Evolutionary conservation across 2,113 vertebrate genomes (phyloP).

Genomic region (Pica pica): DNA sequence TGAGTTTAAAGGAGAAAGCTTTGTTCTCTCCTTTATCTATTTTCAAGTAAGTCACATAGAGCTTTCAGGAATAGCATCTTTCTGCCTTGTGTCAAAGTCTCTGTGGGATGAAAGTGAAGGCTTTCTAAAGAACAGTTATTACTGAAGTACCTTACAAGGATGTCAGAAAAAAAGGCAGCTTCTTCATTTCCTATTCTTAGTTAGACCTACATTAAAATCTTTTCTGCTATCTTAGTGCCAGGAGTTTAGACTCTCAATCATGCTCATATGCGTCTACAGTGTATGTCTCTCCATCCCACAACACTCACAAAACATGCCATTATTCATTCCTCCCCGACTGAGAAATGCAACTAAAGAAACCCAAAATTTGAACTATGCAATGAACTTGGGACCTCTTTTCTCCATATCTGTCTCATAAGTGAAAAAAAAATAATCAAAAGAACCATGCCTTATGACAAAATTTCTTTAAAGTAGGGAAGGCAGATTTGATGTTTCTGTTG

Average conservation of each 20-base stretch:
- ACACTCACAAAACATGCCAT: neutral
- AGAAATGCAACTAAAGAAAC: neutral
- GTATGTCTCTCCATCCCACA: fast-evolving
- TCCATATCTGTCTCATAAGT: neutral
- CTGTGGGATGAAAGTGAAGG: constrained; percentile 20
- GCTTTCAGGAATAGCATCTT: constrained; percentile 26
- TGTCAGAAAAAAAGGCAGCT: constrained; percentile 8
- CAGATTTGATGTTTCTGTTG: neutral
- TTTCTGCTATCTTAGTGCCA: neutral
- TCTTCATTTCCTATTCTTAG: constrained; percentile 14
- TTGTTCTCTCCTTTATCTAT: neutral
- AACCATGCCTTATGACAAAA: neutral
- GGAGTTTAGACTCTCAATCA: neutral
- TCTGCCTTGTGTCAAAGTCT: constrained; percentile 21
- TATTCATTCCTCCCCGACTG: neutral
- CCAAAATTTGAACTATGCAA: neutral
- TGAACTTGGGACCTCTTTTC: neutral
- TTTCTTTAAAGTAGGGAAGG: neutral
- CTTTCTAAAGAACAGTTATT: constrained; percentile 23
- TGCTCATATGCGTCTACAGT: fast-evolving
- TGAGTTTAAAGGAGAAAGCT: neutral
- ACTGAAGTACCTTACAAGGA: neutral
- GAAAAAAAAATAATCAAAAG: neutral
- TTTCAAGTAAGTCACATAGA: neutral
- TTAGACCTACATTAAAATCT: neutral